Base-by-base conservation (phyloP, 2,797 vertebrate genomes). In the Anguilla megastoma region DNA sequence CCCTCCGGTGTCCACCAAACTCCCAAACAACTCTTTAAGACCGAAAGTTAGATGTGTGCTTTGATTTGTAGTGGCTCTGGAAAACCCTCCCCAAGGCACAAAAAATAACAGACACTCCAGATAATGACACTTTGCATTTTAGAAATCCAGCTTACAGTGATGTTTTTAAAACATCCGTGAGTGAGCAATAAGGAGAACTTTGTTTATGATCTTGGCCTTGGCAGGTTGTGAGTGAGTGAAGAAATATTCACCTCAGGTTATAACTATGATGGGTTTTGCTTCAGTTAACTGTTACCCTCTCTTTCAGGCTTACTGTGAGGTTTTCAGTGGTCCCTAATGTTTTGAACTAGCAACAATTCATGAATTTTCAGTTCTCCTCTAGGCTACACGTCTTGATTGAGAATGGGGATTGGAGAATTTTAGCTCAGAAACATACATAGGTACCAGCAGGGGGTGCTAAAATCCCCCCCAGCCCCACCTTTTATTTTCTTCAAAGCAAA, bases 361-460 rank as follows among this genome's bases (percentile, higher is more conserved):
- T 52, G 48, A 66, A 88, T 76, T 52, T 45, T 30, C 50, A 85
- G 48, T 52, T 54, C 18, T 54, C 52, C 18, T 18, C 66, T 16
- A 24, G 58, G 27, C 50, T 84, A 6, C 50, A n/a, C 2, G 12
- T 84, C 21, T 50, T 86, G 52, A 45, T 45, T 45, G 85, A 52
- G 50, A 52, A 52, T 93, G 92, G 88, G 71, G 86, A 92, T 89
- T 88, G 87, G 90, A 56, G 89, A 16, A 21, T 27, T 92, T 84
- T 88, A 90, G 93, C 93, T 91, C 89, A 89, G 93, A 90, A 94
- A 45, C 45, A 79, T 85, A 48, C n/a, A 50, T 69, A 88, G 14
- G 41, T 90, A 94, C 97, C 97, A 97, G 97, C 95, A 98, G 98
- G 97, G 97, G 97, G 97, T 95, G 97, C 97, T 97, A 96, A 97